Evolutionary conservation across 2,113 vertebrate species (phyloP).

Genomic region (Butorides virescens): DNA sequence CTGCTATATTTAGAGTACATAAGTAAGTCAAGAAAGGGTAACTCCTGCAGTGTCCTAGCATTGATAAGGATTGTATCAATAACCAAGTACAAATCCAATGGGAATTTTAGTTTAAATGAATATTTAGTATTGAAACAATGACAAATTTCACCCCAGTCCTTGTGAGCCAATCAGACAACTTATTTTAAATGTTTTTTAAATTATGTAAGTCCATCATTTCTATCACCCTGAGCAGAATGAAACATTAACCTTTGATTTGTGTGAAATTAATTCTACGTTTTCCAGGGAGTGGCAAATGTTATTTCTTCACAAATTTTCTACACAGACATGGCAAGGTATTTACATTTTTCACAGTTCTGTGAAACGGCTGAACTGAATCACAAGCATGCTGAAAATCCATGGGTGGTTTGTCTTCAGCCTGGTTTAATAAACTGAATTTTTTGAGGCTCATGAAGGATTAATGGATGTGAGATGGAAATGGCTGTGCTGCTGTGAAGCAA

Average conservation of each 20-base stretch:
- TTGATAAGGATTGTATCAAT: background rate
- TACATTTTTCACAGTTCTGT: background rate
- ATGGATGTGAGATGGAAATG: background rate
- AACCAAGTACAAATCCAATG: background rate
- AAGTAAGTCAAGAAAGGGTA: constrained; percentile 21
- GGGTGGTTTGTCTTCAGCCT: background rate
- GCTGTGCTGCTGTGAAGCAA: background rate
- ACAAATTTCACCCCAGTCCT: background rate
- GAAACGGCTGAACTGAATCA: background rate
- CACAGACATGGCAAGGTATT: background rate
- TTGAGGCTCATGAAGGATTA: background rate
- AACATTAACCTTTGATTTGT: background rate
- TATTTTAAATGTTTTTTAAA: background rate
- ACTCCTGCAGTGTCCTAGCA: constrained; percentile 25
- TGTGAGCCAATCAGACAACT: background rate
- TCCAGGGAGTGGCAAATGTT: background rate
- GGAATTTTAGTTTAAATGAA: background rate
- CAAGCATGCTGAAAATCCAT: background rate
- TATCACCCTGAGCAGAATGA: background rate
- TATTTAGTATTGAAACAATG: background rate
- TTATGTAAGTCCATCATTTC: background rate
- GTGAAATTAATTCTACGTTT: background rate
- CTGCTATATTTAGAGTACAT: constrained; percentile 45
- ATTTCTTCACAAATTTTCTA: background rate
- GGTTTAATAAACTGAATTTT: constrained; percentile 1